These are phyloP conservation scores for Chiloscyllium punctatum DNA, from an alignment of 2,797 vertebrate genomes.

Conservation along the genomic window DNA sequence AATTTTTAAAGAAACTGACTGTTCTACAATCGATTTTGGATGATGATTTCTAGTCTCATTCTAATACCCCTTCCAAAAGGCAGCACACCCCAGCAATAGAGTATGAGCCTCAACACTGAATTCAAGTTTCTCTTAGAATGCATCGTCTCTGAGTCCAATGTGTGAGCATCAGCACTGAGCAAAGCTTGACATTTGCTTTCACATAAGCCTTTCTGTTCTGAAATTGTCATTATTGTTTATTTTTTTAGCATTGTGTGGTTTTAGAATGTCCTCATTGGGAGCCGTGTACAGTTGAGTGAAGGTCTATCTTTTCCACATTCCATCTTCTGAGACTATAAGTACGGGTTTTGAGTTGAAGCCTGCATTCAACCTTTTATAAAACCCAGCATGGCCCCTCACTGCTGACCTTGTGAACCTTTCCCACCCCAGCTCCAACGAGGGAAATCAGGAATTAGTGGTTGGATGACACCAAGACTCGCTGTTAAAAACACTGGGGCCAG, in stretches of 20 bases:
- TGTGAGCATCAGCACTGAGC: neutral
- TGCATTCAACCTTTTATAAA: neutral
- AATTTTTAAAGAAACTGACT: no score
- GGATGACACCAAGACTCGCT: neutral
- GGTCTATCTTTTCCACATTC: neutral
- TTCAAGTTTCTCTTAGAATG: neutral
- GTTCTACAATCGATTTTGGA: no score
- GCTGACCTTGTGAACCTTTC: neutral
- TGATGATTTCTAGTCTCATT: no score
- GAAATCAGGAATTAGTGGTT: neutral
- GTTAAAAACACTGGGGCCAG: neutral
- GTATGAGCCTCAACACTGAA: neutral
- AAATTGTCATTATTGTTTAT: neutral
- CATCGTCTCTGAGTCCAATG: neutral
- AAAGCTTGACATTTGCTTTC: neutral
- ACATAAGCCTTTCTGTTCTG: neutral
- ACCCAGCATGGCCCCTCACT: neutral
- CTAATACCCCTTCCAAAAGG: neutral
- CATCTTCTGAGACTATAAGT: neutral
- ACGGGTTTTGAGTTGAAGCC: neutral
- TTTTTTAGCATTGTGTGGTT: neutral
- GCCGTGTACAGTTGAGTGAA: neutral
- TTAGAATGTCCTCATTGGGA: neutral
- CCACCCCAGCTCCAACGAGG: neutral
- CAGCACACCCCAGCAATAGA: neutral